A percentile compares a stretch with the other conserved stretches of the same genome.
Conservation (phyloP, 2,797 vertebrate genomes). For the Helicolenus hilgendorfi region DNA sequence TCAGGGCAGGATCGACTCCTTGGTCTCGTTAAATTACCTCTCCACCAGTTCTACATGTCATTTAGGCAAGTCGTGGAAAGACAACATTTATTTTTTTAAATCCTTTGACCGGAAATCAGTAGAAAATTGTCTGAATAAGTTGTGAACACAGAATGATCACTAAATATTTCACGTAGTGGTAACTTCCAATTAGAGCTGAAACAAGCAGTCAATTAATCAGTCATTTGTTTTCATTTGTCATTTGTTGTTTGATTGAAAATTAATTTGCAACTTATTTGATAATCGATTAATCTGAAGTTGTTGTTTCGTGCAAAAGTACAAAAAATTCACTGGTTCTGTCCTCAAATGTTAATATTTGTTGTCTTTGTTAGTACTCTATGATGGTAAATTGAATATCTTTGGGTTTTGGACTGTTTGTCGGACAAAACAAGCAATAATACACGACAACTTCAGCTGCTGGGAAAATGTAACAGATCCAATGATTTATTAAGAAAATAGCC, state of each 20-base stretch:
- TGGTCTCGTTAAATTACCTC: slow-evolving; percentile 95
- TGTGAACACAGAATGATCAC: background rate
- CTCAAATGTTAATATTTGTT: background rate
- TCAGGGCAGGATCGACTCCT: slow-evolving; percentile 92
- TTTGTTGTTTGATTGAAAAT: background rate
- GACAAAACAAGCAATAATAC: background rate
- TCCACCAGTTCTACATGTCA: slow-evolving; percentile 98
- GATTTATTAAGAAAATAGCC: background rate
- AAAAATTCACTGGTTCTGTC: background rate
- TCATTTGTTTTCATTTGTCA: background rate
- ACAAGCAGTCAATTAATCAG: background rate
- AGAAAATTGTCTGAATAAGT: background rate
- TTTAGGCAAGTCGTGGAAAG: slow-evolving; percentile 90
- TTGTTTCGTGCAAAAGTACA: background rate
- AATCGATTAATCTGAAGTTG: background rate
- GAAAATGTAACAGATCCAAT: background rate
- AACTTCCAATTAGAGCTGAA: background rate
- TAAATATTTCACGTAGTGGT: background rate
- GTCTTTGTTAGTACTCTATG: background rate
- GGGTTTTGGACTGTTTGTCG: background rate
- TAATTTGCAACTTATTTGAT: background rate
- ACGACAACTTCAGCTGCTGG: background rate
- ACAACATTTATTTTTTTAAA: accelerated
- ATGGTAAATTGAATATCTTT: background rate
- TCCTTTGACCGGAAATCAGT: background rate